Base-by-base conservation (phyloP, 1,140 invertebrate species). In the Trichogramma pretiosum region DNA sequence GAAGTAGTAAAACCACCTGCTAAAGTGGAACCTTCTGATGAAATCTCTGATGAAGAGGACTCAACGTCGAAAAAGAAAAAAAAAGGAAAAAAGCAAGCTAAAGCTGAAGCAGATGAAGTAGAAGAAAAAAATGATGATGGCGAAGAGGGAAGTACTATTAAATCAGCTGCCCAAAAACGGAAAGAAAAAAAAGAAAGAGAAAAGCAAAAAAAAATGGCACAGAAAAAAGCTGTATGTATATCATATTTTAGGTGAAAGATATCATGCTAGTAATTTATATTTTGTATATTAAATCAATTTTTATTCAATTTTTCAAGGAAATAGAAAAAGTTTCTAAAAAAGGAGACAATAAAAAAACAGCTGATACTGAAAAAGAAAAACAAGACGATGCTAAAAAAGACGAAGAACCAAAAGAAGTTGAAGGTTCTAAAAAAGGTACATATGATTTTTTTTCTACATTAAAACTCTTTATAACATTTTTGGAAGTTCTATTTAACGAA, bases 141-240 rank as follows among this genome's bases (percentile, higher is more conserved):
- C 40, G 65, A 61, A 33, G 67, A 62, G 48, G 76, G 73, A 45
- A 57, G 71, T 22, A 84, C 83, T 10, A 78, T 89, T 17, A 90
- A 89, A 70, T 81, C 84, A 18, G 84, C 87, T 16, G 85, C 87
- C 13, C 85, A 87, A 60, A 89, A 89, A 64, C 89, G 87, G 55
- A 89, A 88, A 60, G 86, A 89, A 56, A 90, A 90, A 55, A 89
- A 89, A 62, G 86, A 90, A 67, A 76, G 84, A 26, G 83, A 89
- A 59, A 90, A 87, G 56, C 74, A 77, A 40, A 87, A 90, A 28
- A 28, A 83, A 84, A 62, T 74, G 50, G 77, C 80, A 36, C 72
- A 74, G 30, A 83, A 81, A 52, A 82, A 82, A 56, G 53, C 59
- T 35, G 66, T 70, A 57, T 57, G 46, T 54, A 30, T 36, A 30